Evolutionary conservation across 2,113 vertebrate species (phyloP).

Genomic region (Trochalopteron elliotii): DNA sequence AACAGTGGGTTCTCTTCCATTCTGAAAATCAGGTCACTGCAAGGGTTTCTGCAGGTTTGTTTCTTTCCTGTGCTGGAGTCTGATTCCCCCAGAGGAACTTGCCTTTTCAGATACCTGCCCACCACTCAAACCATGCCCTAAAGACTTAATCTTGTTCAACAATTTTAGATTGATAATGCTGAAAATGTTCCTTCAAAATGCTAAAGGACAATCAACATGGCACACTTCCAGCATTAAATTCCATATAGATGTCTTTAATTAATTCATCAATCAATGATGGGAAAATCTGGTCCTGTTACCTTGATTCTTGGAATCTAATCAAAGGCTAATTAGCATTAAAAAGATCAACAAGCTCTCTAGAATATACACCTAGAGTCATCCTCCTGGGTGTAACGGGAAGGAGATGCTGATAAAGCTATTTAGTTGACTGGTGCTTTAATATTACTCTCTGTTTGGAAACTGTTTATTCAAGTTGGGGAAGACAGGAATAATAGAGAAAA

Average conservation of each 20-base stretch:
- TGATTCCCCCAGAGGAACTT: background rate
- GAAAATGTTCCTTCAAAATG: slow-evolving; percentile 18
- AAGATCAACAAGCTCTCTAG: slow-evolving; percentile 57
- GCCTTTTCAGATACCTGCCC: background rate
- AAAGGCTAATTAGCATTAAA: slow-evolving; percentile 69
- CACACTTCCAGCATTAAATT: slow-evolving; percentile 50
- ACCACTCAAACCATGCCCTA: background rate
- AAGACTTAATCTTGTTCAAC: background rate
- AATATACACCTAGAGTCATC: slow-evolving; percentile 54
- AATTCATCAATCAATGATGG: slow-evolving; percentile 71
- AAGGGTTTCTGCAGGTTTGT: background rate
- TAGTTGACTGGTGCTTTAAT: background rate
- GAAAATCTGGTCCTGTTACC: slow-evolving; percentile 45
- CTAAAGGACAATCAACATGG: slow-evolving; percentile 42
- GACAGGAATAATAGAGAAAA: background rate
- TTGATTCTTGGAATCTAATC: slow-evolving; percentile 70
- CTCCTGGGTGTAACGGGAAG: background rate
- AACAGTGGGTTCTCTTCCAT: background rate
- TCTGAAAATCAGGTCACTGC: background rate
- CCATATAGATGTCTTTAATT: slow-evolving; percentile 58
- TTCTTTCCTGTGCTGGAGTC: background rate
- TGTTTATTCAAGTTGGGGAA: background rate
- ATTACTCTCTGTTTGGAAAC: background rate
- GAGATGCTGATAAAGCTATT: background rate
- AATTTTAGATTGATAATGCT: background rate